phyloP scores from a whole-genome alignment of 2,888 invertebrate species.

The Limenitis arthemis region DNA sequence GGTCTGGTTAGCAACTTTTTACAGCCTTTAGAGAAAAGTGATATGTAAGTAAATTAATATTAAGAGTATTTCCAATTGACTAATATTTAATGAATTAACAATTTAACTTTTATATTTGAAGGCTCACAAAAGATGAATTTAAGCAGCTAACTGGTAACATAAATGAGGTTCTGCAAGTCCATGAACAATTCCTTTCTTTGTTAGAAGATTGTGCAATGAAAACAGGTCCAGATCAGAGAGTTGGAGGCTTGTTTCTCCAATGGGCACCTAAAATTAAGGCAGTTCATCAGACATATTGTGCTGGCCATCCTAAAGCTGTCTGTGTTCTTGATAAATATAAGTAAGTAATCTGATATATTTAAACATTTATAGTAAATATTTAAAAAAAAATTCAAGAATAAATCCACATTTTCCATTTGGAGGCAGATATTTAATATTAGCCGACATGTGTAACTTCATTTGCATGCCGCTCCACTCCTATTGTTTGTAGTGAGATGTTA shows the following conservation, averaged over 20 bases:
- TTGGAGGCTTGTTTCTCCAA: constrained; percentile 92
- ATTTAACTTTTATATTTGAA: constrained; percentile 47
- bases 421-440: too few species aligned
- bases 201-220: constrained; percentile 85
- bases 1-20: constrained; percentile 88
- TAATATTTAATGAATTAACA: neutral
- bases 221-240: constrained; percentile 82
- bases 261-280: constrained; percentile 86
- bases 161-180: constrained; percentile 87
- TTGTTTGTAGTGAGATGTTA: too few species aligned
- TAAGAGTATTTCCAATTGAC: neutral
- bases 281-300: constrained; percentile 91
- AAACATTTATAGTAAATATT: neutral
- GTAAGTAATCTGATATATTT: constrained; percentile 64
- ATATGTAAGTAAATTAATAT: constrained; percentile 78
- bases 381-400: neutral
- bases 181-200: constrained; percentile 83
- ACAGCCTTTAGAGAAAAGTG: constrained; percentile 87
- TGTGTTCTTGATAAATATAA: constrained; percentile 93
- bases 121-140: constrained; percentile 89
- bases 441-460: too few species aligned
- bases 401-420: too few species aligned
- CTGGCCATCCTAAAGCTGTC: constrained; percentile 94
- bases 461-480: too few species aligned
- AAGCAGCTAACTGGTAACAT: constrained; percentile 91